Evolutionary conservation across 2,888 invertebrate genomes (phyloP).

Genomic region (Metalampra italica): DNA sequence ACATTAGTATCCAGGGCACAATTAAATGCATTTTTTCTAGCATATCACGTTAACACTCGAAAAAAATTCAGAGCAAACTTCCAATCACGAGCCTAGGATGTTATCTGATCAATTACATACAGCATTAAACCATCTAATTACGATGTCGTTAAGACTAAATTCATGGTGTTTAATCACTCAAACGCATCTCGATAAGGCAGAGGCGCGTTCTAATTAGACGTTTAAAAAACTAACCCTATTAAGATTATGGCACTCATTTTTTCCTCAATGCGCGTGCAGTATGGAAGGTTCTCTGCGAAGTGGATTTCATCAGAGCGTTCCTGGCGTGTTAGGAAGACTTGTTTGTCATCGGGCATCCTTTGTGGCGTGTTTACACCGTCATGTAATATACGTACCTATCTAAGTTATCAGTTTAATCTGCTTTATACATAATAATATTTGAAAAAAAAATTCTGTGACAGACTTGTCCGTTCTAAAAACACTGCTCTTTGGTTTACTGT

Average conservation of each 20-base stretch:
- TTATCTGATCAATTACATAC: constrained; percentile 58
- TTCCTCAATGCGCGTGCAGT: constrained; percentile 26
- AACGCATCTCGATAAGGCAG: constrained; percentile 48
- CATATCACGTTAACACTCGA: constrained; percentile 6
- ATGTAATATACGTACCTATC: not conserved
- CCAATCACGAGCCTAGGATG: constrained; percentile 36
- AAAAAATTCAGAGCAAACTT: constrained; percentile 38
- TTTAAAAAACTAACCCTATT: constrained; percentile 53
- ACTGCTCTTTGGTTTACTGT: too few species aligned
- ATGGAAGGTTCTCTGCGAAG: constrained; percentile 48
- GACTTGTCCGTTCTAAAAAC: too few species aligned
- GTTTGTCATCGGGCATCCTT: constrained; percentile 31
- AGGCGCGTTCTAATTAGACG: constrained; percentile 31
- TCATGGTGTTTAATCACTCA: constrained; percentile 42
- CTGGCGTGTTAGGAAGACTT: constrained; percentile 33
- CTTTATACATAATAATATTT: too few species aligned
- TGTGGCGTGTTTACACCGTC: constrained; percentile 4
- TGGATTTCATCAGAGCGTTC: constrained; percentile 45
- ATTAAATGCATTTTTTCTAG: not conserved
- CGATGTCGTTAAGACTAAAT: constrained; percentile 58
- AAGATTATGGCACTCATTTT: constrained; percentile 48
- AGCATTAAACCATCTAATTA: constrained; percentile 50
- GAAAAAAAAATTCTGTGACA: too few species aligned
- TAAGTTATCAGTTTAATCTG: too few species aligned
- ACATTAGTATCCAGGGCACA: too few species aligned